phyloP scores from a whole-genome alignment of 92 coral and sea anemone genomes.

The Zoanthus gigantus region DNA sequence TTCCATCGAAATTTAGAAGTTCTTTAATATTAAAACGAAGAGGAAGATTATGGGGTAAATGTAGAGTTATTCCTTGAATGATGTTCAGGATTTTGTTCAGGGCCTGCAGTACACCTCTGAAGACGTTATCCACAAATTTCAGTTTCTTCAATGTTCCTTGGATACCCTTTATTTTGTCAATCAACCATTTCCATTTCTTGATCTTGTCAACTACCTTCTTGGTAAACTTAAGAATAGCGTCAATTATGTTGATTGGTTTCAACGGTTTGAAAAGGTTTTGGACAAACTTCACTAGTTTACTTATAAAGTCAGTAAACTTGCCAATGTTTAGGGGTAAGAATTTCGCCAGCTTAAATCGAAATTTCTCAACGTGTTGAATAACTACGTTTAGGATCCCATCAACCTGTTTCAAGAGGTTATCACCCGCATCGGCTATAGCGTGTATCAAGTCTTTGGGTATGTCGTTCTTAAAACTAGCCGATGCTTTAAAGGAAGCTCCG shows the following conservation, averaged over 20 bases:
- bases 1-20: constrained; percentile 71
- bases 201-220: constrained; percentile 69
- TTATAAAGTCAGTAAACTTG: constrained; percentile 78
- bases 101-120: constrained; percentile 78
- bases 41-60: constrained; percentile 89
- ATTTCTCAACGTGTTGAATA: constrained; percentile 72
- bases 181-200: constrained; percentile 90
- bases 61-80: constrained; percentile 67
- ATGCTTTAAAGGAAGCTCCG: constrained; percentile 91
- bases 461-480: constrained; percentile 96
- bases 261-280: constrained; percentile 81
- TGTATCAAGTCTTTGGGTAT: constrained; percentile 97
- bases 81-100: constrained; percentile 77
- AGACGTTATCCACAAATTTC: constrained; percentile 81
- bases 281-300: constrained; percentile 73
- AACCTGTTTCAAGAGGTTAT: constrained; percentile 74
- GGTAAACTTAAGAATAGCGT: constrained; percentile 70
- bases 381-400: constrained; percentile 85
- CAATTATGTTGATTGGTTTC: constrained; percentile 74
- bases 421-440: constrained; percentile 89
- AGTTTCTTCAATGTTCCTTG: constrained; percentile 73
- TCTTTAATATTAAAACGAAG: constrained; percentile 74
- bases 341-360: constrained; percentile 71
- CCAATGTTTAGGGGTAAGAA: constrained; percentile 72
- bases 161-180: constrained; percentile 73